Evolutionary conservation across 2,113 vertebrate species (phyloP), one percentile per base, ranked within the genome.

Genomic region (Muntiacus reevesi): DNA sequence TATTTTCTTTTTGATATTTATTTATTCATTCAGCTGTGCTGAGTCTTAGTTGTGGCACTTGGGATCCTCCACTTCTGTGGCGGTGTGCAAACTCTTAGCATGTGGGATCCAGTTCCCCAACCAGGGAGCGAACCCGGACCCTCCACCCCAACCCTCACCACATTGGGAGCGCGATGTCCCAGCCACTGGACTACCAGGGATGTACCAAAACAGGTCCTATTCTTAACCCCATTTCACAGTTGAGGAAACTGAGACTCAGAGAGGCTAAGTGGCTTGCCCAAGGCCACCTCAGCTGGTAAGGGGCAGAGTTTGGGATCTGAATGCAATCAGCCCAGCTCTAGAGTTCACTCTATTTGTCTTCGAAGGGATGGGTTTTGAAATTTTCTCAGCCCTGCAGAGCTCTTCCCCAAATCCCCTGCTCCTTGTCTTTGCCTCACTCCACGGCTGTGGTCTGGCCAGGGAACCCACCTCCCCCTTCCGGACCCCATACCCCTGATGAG

Each of bases 351-450:
- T 17, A 7, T 23, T 71, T 47, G 54, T 76, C 52, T 67, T n/a
- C 0, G 0, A 50, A 76, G 30, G 36, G 28, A 16, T 6, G 30
- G n/a, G 23, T 28, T 57, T 47, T 47, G 5, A 19, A 3, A 47
- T 47, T 8, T 52, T 30, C 40, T 84, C 55, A 43, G 83, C 33
- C 40, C 43, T 16, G 45, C 54, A 25, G 33, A n/a, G 12, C 16
- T n/a, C 84, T 59, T 50, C 30, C 47, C 4, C 27, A n/a, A 33
- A 21, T 17, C 57, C 83, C 50, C 2, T 33, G 28, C 5, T 8
- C 27, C 43, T 28, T 30, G 52, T 52, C 62, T 43, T 54, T 52
- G 55, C 47, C n/a, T 7, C 3, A 0, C 45, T 74, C 85, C 85
- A 40, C 3, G 5, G 21, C 59, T 94, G 64, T 79, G 87, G 27